Evolutionary conservation across 2,797 vertebrate species (phyloP), one percentile per base, ranked within the genome.

Genomic region (Macroramphosus scolopax): DNA sequence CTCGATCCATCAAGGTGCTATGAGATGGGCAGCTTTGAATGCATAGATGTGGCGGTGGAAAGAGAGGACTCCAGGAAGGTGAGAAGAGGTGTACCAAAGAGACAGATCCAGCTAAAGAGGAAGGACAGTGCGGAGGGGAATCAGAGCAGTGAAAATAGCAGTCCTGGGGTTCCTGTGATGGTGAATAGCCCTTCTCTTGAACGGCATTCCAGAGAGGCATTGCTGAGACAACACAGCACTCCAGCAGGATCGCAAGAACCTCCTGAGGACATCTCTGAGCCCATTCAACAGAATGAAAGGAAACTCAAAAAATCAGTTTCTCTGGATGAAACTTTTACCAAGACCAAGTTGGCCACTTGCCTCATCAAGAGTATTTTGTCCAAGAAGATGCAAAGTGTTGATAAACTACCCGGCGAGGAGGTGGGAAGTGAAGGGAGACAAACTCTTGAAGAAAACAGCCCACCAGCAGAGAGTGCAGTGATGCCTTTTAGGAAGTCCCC

Each of bases 41-140:
- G 95, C 4, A 89, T 95, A 53, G 94, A 96, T 15, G 91, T 96
- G 60, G 92, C 89, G 0, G 69, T 95, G 69, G 94, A 98, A 80
- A 92, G 82, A 5, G 86, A 89, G 15, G 77, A 92, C 55, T 66
- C 63, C 51, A 90, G 80, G 34, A 91, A 68, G 54, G 83, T 85
- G 63, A 90, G 90, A 78, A 93, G 91, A 80, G 95, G 93, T 0
- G 95, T 98, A 26, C 95, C 94, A 25, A 98, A 98, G 72, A 91
- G 95, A 55, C 94, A 97, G 84, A 98, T 98, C 51, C 92, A 93
- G 77, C 88, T 98, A 32, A 94, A 93, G 56, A 92, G 89, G 50
- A 90, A 84, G 50, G 88, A 91, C 63, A 86, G 77, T 40, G 86
- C 84, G 41, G 92, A 93, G 12, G 57, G 72, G 9, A 86, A 72